Evolutionary conservation across 2,113 vertebrate species (phyloP), one percentile per base, ranked within the genome.

Genomic region (Ranitomeya imitator): DNA sequence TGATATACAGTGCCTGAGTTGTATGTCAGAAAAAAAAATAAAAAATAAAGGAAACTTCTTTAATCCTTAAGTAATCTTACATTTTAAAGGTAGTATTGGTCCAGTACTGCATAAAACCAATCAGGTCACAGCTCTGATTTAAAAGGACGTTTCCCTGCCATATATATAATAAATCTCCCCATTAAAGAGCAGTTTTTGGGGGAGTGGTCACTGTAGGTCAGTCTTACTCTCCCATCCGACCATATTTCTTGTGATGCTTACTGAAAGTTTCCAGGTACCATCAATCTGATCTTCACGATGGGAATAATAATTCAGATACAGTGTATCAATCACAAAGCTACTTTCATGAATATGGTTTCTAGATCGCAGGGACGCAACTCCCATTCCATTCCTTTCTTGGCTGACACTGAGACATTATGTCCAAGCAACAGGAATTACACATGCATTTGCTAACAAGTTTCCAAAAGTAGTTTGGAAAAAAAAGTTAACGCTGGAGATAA

Each of bases 401-500:
- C 31, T 81, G 59, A 60, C 79, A 80, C 2, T 31, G 26, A 18
- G n/a, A 4, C 19, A 15, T 37, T 21, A 19, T 15, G 9, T 14
- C 79, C 26, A 9, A 37, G 57, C 59, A 9, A 37, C 26, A 6
- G 26, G 79, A 59, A 18, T 81, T 61, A 61, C 59, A 61, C 8
- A 31, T n/a, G 26, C 0, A 81, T 15, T 8, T 37, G 57, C 79
- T 37, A 57, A 57, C 79, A 81, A 81, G 79, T 81, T 81, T 81
- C 79, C 79, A 81, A 61, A 59, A 61, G 26, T 55, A 59, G 79
- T 80, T 80, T 80, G 31, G 26, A 15, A 60, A 45, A 74, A 45
- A 26, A 31, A 80, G 52, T 79, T 15, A 55, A 57, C 14, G 45
- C 7, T 37, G n/a, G 13, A 57, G 73, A 76, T 2, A 52, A 76